phyloP scores from a whole-genome alignment of 2,113 vertebrate genomes.

The Sporophila hypoxantha region DNA sequence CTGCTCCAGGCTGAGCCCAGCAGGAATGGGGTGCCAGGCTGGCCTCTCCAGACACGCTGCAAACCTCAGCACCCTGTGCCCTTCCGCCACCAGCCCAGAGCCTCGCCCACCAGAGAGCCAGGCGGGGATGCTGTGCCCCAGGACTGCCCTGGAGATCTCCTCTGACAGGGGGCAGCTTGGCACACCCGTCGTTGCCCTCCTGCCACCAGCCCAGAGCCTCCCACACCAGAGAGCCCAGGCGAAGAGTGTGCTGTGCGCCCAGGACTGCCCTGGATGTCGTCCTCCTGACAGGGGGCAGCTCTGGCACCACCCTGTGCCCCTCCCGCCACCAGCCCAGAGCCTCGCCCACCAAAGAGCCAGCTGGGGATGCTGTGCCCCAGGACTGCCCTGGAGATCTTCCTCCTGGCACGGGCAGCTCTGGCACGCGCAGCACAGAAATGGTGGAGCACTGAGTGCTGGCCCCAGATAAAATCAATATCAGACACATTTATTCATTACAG shows the following conservation, averaged over 20 bases:
- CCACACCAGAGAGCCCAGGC: too few relatives aligned
- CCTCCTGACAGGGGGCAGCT: too few relatives aligned
- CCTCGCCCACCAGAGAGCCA: too few relatives aligned
- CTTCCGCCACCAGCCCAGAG: not conserved
- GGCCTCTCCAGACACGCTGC: not conserved
- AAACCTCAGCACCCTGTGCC: not conserved
- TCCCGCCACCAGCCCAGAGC: not conserved
- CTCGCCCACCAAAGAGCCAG: accelerated
- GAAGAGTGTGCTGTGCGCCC: too few relatives aligned
- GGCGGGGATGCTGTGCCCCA: not conserved
- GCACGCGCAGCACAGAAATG: accelerated
- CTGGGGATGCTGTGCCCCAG: not conserved
- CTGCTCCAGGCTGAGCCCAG: not conserved
- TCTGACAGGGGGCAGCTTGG: not conserved
- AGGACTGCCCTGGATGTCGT: too few relatives aligned
- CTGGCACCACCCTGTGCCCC: too few relatives aligned
- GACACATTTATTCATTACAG: not conserved
- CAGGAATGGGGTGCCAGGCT: not conserved
- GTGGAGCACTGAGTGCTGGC: not conserved
- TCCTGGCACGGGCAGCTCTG: not conserved
- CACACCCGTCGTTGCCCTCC: not conserved
- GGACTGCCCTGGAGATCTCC: not conserved
- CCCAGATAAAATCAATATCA: not conserved
- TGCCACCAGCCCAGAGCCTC: not conserved
- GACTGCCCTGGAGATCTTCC: not conserved